Base-by-base conservation (phyloP, 2,113 vertebrate species). In the Apus apus region DNA sequence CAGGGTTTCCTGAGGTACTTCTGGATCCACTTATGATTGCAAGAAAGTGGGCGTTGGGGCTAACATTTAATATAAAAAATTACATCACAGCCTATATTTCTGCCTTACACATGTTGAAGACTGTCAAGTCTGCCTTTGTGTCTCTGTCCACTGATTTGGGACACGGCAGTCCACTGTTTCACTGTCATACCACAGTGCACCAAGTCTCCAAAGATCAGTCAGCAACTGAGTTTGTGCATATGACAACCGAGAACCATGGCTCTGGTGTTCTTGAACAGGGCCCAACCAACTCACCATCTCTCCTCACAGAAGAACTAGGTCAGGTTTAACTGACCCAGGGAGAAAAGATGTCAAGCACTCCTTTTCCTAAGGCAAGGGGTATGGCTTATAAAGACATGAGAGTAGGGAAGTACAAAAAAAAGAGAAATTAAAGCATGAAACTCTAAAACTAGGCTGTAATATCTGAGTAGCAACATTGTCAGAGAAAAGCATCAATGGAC, bases 71-170 rank as follows among this genome's bases (percentile, higher is more conserved):
- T 48, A 30, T 8, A 22, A 67, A 80, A 88, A 54, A 32, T 26
- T 1, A 45, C 12, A 10, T 32, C 5, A 2, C 6, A 40, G n/a
- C 30, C 40, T 40, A 25, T 0, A 13, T 2, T 68, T 60, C 29
- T 43, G 58, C 16, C 10, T 90, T 20, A 43, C 9, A 15, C 0
- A 0, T 14, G 11, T 5, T 36, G 19, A 58, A 66, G 19, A 8
- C 21, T 38, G 7, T 48, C 36, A 38, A 80, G 18, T 38, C 19
- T 40, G 16, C 11, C 50, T n/a, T 18, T 4, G 2, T 10, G 36
- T 67, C 32, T 57, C 15, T 56, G 29, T 19, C 68, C n/a, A 8
- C 17, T 16, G 26, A 26, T 62, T 17, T 68, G 15, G 60, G 53
- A 57, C 34, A 43, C 13, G 57, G 76, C 9, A 66, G 16, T 51